These are phyloP conservation scores for Chironomus tepperi DNA, from an alignment of 1,140 invertebrate species.

Conservation along the genomic window DNA sequence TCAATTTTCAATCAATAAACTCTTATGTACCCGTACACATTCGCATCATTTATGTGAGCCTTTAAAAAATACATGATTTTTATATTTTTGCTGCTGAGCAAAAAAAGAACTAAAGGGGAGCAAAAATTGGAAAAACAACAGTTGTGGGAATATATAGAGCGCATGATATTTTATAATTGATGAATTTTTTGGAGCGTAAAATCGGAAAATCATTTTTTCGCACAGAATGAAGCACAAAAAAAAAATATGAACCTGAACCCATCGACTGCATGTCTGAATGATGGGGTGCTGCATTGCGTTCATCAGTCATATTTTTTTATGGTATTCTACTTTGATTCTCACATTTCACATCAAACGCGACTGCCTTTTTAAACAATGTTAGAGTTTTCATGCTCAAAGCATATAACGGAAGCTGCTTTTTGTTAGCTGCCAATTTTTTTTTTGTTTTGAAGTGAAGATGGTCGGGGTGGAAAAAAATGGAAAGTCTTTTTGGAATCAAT, in stretches of 20 bases:
- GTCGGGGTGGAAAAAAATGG: not conserved
- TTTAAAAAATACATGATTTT: too few species aligned
- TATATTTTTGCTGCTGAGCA: too few species aligned
- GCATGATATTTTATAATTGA: slow-evolving; percentile 23
- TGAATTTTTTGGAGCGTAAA: slow-evolving; percentile 21
- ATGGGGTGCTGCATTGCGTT: too few species aligned
- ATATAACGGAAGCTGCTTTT: not conserved
- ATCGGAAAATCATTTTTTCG: slow-evolving; percentile 16
- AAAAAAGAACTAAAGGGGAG: not conserved
- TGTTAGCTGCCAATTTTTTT: not conserved
- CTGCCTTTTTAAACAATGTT: not conserved
- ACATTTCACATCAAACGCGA: not conserved
- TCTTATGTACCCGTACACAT: too few species aligned
- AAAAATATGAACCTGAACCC: too few species aligned
- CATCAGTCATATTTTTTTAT: too few species aligned
- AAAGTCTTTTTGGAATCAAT: not conserved
- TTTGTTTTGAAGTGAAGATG: not conserved
- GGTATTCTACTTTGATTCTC: too few species aligned
- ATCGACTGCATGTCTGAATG: too few species aligned
- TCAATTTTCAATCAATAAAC: slow-evolving; percentile 14
- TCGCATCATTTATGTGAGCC: too few species aligned
- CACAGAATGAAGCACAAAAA: not conserved
- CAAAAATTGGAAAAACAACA: not conserved
- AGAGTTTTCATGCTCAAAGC: not conserved
- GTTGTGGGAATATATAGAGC: slow-evolving; percentile 7